Percentiles rank a stretch among this genome's conserved stretches.
Conservation (phyloP, 2,888 invertebrate species). For the Camptogramma bilineatum region DNA sequence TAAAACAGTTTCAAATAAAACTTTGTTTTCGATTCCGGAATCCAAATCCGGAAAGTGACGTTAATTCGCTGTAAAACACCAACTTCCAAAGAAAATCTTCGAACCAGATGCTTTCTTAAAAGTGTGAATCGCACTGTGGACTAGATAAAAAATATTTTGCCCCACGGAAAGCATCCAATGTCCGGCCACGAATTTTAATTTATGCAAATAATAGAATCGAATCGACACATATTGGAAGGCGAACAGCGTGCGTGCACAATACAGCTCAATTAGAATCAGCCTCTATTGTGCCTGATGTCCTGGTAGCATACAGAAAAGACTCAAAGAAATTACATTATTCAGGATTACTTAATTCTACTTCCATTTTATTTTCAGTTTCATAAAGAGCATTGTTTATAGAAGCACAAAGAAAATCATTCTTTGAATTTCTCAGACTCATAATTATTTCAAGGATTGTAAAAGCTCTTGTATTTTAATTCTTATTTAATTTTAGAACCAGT, state of each 20-base stretch:
- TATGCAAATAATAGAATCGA: constrained; percentile 67
- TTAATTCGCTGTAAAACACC: too few relatives aligned
- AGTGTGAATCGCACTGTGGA: too few relatives aligned
- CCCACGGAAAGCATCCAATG: constrained; percentile 10
- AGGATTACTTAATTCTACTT: not conserved
- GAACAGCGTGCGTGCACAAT: constrained; percentile 55
- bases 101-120: too few relatives aligned
- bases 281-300: constrained; percentile 54
- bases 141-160: not conserved
- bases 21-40: too few relatives aligned
- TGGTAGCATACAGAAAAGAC: constrained; percentile 29
- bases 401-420: not conserved
- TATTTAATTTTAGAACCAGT: not conserved
- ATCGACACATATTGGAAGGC: constrained; percentile 57
- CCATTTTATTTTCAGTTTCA: not conserved
- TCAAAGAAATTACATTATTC: constrained; percentile 21
- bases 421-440: not conserved
- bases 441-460: not conserved
- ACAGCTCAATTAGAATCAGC: constrained; percentile 68
- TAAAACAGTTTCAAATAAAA: too few relatives aligned
- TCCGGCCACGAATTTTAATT: constrained; percentile 66
- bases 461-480: not conserved
- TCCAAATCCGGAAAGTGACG: too few relatives aligned
- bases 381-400: not conserved
- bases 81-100: too few relatives aligned